Percentiles rank a stretch among this genome's conserved stretches.
Evolutionary conservation across 2,113 vertebrate genomes (phyloP).

Genomic region (Amia ocellicauda): DNA sequence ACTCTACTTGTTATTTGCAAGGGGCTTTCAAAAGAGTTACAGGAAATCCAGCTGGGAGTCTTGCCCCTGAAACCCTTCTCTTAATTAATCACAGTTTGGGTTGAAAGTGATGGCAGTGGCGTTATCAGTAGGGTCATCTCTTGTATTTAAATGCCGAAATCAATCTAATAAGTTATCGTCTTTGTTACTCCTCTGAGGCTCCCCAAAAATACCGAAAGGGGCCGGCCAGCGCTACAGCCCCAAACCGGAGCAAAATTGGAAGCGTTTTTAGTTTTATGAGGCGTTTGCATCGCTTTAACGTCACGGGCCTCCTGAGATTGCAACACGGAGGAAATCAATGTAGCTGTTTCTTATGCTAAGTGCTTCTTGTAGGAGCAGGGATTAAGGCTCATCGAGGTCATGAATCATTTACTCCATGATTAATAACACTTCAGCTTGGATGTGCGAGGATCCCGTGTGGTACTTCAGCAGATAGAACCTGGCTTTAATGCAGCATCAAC

Average conservation of each 20-base stretch:
- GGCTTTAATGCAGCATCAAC: slow-evolving; percentile 39
- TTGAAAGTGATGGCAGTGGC: slow-evolving; percentile 19
- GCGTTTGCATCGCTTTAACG: not conserved
- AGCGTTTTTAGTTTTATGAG: not conserved
- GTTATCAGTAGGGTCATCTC: not conserved
- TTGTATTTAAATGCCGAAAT: slow-evolving; percentile 21
- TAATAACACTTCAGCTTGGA: slow-evolving; percentile 43
- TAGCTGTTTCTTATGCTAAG: slow-evolving; percentile 40
- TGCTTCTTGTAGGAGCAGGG: slow-evolving; percentile 23
- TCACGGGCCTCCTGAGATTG: slow-evolving; percentile 22
- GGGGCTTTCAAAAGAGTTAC: slow-evolving; percentile 12
- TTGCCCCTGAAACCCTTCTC: slow-evolving; percentile 24
- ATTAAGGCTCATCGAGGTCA: slow-evolving; percentile 36
- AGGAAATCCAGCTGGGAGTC: slow-evolving; percentile 25
- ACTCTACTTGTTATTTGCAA: too few relatives aligned
- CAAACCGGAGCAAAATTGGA: not conserved
- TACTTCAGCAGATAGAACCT: slow-evolving; percentile 47
- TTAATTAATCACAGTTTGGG: slow-evolving; percentile 30
- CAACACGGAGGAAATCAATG: slow-evolving; percentile 30
- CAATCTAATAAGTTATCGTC: slow-evolving; percentile 6
- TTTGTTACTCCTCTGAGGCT: slow-evolving; percentile 26
- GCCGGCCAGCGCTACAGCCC: too few relatives aligned
- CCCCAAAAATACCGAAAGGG: not conserved
- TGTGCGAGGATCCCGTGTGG: slow-evolving; percentile 21
- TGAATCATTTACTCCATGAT: slow-evolving; percentile 50